phyloP scores from a whole-genome alignment of 2,888 invertebrate genomes.

The Pristionchus japonicus region DNA sequence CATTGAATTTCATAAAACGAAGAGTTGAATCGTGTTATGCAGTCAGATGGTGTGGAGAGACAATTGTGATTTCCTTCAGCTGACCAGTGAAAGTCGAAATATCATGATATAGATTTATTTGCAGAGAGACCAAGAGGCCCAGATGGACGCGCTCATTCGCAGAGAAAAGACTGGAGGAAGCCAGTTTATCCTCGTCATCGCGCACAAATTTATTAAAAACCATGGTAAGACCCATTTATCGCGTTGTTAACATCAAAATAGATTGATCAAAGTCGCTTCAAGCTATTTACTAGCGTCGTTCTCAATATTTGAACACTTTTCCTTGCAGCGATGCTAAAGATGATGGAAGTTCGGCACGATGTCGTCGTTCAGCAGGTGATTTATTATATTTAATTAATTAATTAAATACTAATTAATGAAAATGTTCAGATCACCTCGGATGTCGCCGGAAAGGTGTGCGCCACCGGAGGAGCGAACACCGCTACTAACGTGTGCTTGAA shows the following conservation, averaged over 20 bases:
- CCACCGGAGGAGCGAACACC: slow-evolving; percentile 15
- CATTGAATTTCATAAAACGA: no score
- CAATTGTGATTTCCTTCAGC: no score
- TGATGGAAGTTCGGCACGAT: not conserved
- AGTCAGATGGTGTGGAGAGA: no score
- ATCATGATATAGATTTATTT: not conserved
- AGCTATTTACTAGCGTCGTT: no score
- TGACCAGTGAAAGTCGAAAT: not conserved
- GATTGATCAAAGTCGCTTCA: no score
- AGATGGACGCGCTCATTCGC: not conserved
- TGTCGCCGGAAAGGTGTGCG: not conserved
- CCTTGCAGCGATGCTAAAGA: not conserved
- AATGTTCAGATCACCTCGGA: not conserved
- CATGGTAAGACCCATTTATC: not conserved
- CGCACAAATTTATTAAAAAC: not conserved
- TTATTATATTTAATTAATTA: not conserved
- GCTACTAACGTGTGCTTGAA: not conserved
- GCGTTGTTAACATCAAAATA: no score
- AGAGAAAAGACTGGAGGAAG: not conserved
- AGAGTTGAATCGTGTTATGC: no score
- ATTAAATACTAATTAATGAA: not conserved
- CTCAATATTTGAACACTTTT: not conserved
- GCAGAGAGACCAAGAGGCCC: not conserved
- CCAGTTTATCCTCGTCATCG: not conserved
- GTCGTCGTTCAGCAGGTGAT: slow-evolving; percentile 24